A percentile compares a stretch with the other conserved stretches of the same genome.
phyloP scores from a whole-genome alignment of 2,113 vertebrate genomes.

The Scortum barcoo region DNA sequence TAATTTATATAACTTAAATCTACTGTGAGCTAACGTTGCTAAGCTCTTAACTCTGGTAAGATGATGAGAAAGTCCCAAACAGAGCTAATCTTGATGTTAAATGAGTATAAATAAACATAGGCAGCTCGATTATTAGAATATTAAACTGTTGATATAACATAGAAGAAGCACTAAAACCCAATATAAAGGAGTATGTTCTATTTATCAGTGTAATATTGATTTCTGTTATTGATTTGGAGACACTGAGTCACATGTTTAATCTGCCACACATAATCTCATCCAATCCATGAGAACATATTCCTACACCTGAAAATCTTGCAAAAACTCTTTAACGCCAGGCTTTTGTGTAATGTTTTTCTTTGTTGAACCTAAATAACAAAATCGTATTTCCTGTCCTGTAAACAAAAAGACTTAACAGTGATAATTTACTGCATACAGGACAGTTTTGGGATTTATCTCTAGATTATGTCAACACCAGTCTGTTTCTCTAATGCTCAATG shows the following conservation, averaged over 20 bases:
- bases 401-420: background rate
- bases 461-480: too few species aligned
- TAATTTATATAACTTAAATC: background rate
- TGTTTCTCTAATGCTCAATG: background rate
- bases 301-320: too few species aligned
- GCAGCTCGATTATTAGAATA: background rate
- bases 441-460: too few species aligned
- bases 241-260: too few species aligned
- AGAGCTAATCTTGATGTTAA: background rate
- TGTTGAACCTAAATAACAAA: background rate
- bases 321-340: too few species aligned
- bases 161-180: too few species aligned
- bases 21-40: conserved; percentile 8
- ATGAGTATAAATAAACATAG: background rate
- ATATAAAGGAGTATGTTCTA: too few species aligned
- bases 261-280: background rate
- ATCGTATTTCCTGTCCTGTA: background rate
- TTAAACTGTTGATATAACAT: too few species aligned
- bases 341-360: too few species aligned
- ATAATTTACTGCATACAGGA: too few species aligned
- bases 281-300: background rate
- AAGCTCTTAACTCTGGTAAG: background rate
- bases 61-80: background rate
- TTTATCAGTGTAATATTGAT: too few species aligned
- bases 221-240: too few species aligned